Conservation (phyloP, 2,797 vertebrate genomes). For the Microchirus variegatus region DNA sequence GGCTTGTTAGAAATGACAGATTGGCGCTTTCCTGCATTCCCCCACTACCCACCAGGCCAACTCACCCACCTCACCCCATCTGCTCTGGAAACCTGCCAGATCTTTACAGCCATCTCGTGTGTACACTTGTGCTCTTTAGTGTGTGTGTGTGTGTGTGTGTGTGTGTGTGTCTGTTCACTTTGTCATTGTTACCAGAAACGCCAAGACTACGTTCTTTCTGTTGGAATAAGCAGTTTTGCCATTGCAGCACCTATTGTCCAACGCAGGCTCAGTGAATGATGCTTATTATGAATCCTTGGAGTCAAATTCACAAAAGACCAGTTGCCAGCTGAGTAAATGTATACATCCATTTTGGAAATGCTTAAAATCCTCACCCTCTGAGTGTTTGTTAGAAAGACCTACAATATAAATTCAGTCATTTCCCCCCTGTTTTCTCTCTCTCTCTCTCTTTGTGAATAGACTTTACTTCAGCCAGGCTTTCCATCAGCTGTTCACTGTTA, state of each 20-base stretch:
- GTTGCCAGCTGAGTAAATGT: constrained; percentile 3
- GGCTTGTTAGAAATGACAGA: constrained; percentile 86
- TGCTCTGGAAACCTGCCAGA: constrained; percentile 74
- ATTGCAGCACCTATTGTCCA: constrained; percentile 14
- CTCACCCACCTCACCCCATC: constrained; percentile 73
- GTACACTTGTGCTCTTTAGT: constrained; percentile 15
- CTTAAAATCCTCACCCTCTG: constrained; percentile 8
- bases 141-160: constrained; percentile 30
- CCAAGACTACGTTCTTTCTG: constrained; percentile 36
- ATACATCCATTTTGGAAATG: constrained; percentile 26
- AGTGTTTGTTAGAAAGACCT: constrained; percentile 28
- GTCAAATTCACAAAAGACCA: constrained; percentile 28
- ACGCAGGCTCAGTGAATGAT: not conserved
- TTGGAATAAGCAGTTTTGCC: constrained; percentile 25
- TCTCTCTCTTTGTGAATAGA: constrained; percentile 55
- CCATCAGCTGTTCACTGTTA: constrained; percentile 65
- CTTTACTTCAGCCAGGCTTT: constrained; percentile 50
- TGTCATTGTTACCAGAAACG: constrained; percentile 8
- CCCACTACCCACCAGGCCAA: constrained; percentile 54
- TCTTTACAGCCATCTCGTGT: constrained; percentile 63
- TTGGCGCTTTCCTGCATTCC: constrained; percentile 61
- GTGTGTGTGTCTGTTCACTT: no score
- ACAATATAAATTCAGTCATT: constrained; percentile 48
- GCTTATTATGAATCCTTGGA: constrained; percentile 29
- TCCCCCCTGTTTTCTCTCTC: constrained; percentile 62